Evolutionary conservation across 2,888 invertebrate species (phyloP).

Genomic region (Machimus rusticus): DNA sequence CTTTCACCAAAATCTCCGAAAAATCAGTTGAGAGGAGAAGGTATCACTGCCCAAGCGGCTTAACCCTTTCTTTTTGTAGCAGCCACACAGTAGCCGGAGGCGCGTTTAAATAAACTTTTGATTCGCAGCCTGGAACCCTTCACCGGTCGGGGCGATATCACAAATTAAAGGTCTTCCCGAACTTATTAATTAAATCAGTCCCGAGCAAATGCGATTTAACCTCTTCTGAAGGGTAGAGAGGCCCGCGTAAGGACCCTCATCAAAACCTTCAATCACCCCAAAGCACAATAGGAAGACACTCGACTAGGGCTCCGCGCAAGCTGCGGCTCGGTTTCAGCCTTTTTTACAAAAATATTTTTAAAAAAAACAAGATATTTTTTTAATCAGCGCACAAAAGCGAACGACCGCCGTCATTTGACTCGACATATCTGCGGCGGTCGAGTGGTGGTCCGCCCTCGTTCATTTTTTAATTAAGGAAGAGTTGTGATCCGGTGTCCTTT

Average conservation of each 20-base stretch:
- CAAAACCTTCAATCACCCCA: not conserved
- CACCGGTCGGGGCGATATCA: not conserved
- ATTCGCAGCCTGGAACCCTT: not conserved
- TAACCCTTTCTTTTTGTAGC: not conserved
- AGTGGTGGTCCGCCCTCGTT: not conserved
- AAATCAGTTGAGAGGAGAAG: not conserved
- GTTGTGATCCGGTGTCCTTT: not conserved
- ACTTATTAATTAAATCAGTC: slow-evolving; percentile 37
- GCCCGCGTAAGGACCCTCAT: not conserved
- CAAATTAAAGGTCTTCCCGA: slow-evolving; percentile 21
- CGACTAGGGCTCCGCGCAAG: not conserved
- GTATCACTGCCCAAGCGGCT: not conserved
- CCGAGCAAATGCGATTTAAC: slow-evolving; percentile 21
- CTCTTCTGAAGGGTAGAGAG: not conserved
- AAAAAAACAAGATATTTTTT: not conserved
- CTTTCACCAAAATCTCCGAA: not conserved
- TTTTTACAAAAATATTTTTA: not conserved
- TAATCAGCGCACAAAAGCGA: not conserved
- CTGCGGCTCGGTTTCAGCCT: not conserved
- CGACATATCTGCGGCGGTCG: not conserved
- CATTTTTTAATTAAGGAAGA: slow-evolving; percentile 21
- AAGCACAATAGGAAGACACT: slow-evolving; percentile 4
- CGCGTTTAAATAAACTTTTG: slow-evolving; percentile 11
- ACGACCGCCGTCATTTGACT: not conserved
- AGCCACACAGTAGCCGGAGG: not conserved